phyloP scores from a whole-genome alignment of 1,140 invertebrate species.

The Drosophila arizonae region DNA sequence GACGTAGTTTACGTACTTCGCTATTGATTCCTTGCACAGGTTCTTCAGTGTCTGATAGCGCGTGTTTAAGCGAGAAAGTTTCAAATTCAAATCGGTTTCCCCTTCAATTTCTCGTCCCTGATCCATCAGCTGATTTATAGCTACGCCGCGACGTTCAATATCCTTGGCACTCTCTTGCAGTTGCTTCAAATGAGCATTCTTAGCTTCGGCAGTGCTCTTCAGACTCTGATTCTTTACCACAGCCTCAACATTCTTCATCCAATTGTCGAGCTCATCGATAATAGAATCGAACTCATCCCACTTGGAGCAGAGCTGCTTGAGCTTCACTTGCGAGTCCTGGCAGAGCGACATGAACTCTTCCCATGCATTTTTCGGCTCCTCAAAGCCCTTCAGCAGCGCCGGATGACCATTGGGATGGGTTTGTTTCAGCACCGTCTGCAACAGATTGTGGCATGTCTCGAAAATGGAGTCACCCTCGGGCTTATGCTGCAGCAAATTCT shows the following conservation, averaged over 20 bases:
- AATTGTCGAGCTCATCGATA: constrained; percentile 89
- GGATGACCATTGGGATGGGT: constrained; percentile 91
- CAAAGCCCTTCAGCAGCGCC: constrained; percentile 88
- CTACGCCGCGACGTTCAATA: constrained; percentile 87
- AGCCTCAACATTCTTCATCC: constrained; percentile 93
- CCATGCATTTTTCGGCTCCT: constrained; percentile 90
- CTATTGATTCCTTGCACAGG: constrained; percentile 90
- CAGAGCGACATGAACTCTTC: constrained; percentile 89
- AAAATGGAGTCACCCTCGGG: constrained; percentile 89
- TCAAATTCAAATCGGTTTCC: constrained; percentile 89
- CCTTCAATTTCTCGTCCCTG: constrained; percentile 89
- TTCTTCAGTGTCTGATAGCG: constrained; percentile 94
- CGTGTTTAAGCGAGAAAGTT: constrained; percentile 90
- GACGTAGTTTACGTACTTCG: constrained; percentile 91
- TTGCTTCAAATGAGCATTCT: constrained; percentile 91
- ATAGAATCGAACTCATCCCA: constrained; percentile 91
- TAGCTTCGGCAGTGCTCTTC: constrained; percentile 92
- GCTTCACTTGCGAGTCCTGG: constrained; percentile 86
- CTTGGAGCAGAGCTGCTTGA: constrained; percentile 88
- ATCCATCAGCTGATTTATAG: constrained; percentile 88
- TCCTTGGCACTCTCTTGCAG: constrained; percentile 89
- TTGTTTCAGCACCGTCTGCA: constrained; percentile 89
- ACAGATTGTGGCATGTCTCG: constrained; percentile 87
- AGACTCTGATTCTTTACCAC: constrained; percentile 95
- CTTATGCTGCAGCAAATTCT: constrained; percentile 89